Conservation (phyloP, 2,797 vertebrate genomes). For the Petrocephalus sullivani region DNA sequence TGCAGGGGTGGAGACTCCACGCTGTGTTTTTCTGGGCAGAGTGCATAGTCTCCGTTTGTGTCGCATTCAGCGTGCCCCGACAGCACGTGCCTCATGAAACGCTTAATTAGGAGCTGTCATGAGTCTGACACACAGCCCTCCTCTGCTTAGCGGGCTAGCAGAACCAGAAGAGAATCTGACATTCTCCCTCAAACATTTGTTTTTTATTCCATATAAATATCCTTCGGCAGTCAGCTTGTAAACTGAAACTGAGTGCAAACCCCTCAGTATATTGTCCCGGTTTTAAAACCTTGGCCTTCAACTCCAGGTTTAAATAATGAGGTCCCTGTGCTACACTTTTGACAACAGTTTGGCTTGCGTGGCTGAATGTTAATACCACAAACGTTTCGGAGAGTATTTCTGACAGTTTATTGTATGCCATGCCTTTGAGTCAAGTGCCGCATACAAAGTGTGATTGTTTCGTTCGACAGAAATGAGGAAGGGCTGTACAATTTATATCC, state of each 20-base stretch:
- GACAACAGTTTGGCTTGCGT: neutral
- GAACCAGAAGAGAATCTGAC: neutral
- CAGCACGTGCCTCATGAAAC: neutral
- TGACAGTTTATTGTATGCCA: neutral
- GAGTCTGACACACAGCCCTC: neutral
- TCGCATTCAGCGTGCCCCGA: neutral
- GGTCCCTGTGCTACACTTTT: slow-evolving; percentile 2
- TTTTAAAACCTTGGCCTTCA: neutral
- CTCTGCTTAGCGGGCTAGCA: neutral
- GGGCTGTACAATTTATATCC: neutral
- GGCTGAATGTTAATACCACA: neutral
- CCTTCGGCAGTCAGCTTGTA: neutral
- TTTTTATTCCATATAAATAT: neutral
- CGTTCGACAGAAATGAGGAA: neutral
- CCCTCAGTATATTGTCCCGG: neutral
- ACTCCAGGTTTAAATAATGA: neutral
- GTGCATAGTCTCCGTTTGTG: neutral
- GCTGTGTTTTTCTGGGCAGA: neutral
- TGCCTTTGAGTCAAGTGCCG: neutral
- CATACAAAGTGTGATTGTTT: slow-evolving; percentile 6
- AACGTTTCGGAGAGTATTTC: neutral
- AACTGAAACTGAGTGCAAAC: neutral
- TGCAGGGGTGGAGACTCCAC: neutral
- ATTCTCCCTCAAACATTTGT: neutral
- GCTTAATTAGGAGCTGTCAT: neutral